Evolutionary conservation across 92 coral and sea anemone genomes (phyloP), one percentile per base, ranked within the genome.

Genomic region (Zoanthus sansibaricus): DNA sequence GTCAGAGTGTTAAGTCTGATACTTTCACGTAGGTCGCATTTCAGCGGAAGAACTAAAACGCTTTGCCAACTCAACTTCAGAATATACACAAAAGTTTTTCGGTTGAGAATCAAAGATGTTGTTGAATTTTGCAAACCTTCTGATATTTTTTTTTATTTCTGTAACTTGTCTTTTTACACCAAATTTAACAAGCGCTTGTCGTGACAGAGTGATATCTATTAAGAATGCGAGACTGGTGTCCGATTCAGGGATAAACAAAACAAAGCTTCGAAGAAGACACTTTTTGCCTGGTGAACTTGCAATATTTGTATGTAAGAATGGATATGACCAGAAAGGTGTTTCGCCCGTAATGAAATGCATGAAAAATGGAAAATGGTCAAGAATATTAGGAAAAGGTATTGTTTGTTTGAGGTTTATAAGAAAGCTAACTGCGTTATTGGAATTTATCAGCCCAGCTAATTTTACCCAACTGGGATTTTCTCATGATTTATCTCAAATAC

Each of bases 301-400:
- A 37, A 45, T 80, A 42, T 68, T 80, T 30, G 30, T 62, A 12
- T 80, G 85, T 80, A 80, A 66, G 16, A 32, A 68, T 66, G 85
- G 85, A 42, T 66, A 20, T 62, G 10, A 37, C 10, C 59, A 62
- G 0, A 58, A 80, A 44, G 75, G 75, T 6, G 12, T 66, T 64
- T 52, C 62, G 25, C 73, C 85, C 21, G 21, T 66, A 18, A 21
- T 80, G 75, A 72, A 52, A 66, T 80, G 85, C 75, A 66, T 0
- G 45, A 80, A 18, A 45, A 13, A 45, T 21, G 85, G 85, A 44
- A 80, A 80, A 31, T 80, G 85, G 85, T n/a, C 75, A 13, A 64
- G 15, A 80, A 45, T 46, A 9, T 52, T 61, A 11, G 49, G 58
- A 3, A 44, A 51, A 80, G 85, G 85, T 80, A 66, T 6, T 20